These are phyloP conservation scores for Diarsia dahlii DNA, from an alignment of 2,888 invertebrate genomes.

Conservation along the genomic window DNA sequence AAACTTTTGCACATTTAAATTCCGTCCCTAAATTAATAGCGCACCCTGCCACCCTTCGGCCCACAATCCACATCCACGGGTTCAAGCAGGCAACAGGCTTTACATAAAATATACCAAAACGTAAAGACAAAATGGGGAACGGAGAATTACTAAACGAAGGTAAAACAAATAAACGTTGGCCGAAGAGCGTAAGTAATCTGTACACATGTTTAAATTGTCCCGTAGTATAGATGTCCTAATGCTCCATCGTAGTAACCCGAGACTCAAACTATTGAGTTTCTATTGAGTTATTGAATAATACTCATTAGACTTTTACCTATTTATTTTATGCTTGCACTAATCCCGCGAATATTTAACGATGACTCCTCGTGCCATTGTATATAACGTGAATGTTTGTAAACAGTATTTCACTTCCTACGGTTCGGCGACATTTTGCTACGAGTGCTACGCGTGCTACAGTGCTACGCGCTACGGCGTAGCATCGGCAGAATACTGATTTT, in stretches of 20 bases:
- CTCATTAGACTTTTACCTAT: neutral
- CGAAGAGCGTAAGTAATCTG: neutral
- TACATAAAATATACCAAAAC: conserved; percentile 9
- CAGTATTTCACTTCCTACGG: neutral
- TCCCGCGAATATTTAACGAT: neutral
- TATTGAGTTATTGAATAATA: neutral
- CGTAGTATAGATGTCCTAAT: neutral
- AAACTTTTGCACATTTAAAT: conserved; percentile 40
- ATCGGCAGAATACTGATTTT: neutral
- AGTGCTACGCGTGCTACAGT: conserved; percentile 3
- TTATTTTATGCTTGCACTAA: neutral
- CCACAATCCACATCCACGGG: neutral
- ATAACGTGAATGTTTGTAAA: neutral
- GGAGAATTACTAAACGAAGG: neutral
- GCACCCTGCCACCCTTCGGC: neutral
- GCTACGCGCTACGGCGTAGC: conserved; percentile 7
- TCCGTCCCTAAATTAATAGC: conserved; percentile 23
- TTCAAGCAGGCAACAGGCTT: neutral
- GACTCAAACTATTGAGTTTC: too few relatives aligned
- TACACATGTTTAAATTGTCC: neutral
- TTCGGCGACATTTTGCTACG: neutral
- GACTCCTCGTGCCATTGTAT: neutral
- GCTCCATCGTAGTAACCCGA: neutral
- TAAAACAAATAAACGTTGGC: neutral
- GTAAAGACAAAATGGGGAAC: neutral